Evolutionary conservation across 1,140 invertebrate genomes (phyloP).

Genomic region (Radopholus similis): DNA sequence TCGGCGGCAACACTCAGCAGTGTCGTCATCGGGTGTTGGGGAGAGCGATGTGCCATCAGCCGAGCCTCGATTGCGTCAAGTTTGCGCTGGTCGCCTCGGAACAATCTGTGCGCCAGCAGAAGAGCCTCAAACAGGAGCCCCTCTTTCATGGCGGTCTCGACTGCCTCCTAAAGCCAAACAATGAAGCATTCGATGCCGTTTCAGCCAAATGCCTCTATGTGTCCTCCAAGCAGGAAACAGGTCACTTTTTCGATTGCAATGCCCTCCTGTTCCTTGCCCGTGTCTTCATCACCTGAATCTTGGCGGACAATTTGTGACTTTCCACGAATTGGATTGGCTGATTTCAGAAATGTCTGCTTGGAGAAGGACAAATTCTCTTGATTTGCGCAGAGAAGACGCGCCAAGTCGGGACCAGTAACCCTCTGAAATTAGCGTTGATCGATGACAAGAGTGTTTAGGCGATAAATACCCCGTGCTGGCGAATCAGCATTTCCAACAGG

Average conservation of each 20-base stretch:
- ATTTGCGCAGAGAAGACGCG: slow-evolving; percentile 27
- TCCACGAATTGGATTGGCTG: not conserved
- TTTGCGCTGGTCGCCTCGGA: slow-evolving; percentile 30
- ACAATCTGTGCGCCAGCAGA: slow-evolving; percentile 40
- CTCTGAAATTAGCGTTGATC: slow-evolving; percentile 40
- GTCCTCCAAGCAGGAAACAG: slow-evolving; percentile 33
- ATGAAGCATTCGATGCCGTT: not conserved
- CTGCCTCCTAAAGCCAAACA: slow-evolving; percentile 39
- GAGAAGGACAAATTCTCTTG: not conserved
- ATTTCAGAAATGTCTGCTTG: slow-evolving; percentile 10
- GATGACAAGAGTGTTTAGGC: too few species aligned
- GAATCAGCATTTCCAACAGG: slow-evolving; percentile 40
- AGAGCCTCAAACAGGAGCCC: slow-evolving; percentile 47
- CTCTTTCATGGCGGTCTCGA: slow-evolving; percentile 38
- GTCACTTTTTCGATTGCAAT: slow-evolving; percentile 39
- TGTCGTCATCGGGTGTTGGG: slow-evolving; percentile 40
- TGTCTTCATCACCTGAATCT: slow-evolving; percentile 1
- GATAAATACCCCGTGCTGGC: slow-evolving; percentile 50
- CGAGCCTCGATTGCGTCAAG: slow-evolving; percentile 32
- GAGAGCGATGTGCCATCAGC: slow-evolving; percentile 30
- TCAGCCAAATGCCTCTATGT: slow-evolving; percentile 36
- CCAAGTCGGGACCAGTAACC: slow-evolving; percentile 51
- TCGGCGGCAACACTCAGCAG: slow-evolving; percentile 42
- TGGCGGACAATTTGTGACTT: not conserved
- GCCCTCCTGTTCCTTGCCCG: not conserved